These are phyloP conservation scores for Cabera pusaria DNA, from an alignment of 2,888 invertebrate species.

Conservation along the genomic window DNA sequence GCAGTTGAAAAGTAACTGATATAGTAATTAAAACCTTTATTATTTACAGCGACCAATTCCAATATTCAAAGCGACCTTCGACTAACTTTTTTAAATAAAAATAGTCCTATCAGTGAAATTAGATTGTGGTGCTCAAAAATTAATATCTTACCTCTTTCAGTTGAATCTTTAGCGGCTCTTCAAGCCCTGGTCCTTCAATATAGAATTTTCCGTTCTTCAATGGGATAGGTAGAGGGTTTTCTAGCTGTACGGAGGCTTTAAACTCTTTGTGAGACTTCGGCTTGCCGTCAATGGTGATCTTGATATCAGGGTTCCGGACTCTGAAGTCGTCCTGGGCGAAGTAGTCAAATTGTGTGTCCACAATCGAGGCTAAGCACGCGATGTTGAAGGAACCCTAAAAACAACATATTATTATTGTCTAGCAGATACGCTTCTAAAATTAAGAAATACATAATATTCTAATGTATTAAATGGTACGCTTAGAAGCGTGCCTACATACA, in stretches of 20 bases:
- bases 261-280: conserved; percentile 78
- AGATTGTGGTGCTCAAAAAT: no score
- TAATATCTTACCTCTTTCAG: conserved; percentile 85
- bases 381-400: conserved; percentile 93
- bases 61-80: no score
- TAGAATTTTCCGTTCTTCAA: conserved; percentile 90
- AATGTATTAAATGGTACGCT: no score
- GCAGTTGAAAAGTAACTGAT: no score
- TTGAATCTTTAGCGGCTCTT: conserved; percentile 88
- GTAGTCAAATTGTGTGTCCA: conserved; percentile 92
- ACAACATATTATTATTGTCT: no score
- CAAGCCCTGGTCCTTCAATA: conserved; percentile 92
- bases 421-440: no score
- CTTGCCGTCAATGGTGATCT: conserved; percentile 85
- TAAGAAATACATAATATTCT: no score
- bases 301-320: conserved; percentile 94
- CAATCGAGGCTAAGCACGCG: conserved; percentile 90
- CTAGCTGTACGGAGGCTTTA: conserved; percentile 86
- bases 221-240: conserved; percentile 92
- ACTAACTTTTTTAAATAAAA: no score
- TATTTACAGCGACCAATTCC: no score
- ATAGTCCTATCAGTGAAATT: no score
- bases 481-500: no score
- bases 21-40: no score
- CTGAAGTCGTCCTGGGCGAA: conserved; percentile 95